Evolutionary conservation across 2,888 invertebrate species (phyloP), one percentile per base, ranked within the genome.

Genomic region (Ceraclea dissimilis): DNA sequence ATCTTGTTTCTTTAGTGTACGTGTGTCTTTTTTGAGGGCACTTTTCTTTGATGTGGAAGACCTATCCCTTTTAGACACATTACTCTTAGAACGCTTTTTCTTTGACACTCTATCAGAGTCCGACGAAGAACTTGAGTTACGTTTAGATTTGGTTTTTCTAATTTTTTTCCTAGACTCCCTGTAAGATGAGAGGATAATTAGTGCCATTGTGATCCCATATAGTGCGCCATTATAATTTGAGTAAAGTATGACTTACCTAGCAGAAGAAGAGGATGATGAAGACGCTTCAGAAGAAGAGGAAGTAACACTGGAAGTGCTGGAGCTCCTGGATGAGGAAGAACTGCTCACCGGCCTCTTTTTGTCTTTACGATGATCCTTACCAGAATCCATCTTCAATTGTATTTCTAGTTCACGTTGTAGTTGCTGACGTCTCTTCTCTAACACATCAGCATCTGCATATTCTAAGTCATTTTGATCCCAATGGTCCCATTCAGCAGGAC

Each of bases 401-500:
- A 88, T 72, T 69, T 87, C 88, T 70, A 89, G 75, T 76, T 89
- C 88, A 66, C 87, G 79, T 69, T 88, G 86, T 66, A 89, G 75
- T 67, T 88, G 82, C 67, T 83, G 84, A 62, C 88, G 76, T 64
- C 88, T 79, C 70, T 86, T 84, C 71, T 89, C 88, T 67, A 89
- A 76, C 63, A 84, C 86, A 69, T 88, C 87, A 60, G 88, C 86
- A 73, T 89, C 88, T 62, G 87, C 88, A 75, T 86, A 87, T 70
- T 88, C 88, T 72, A 89, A 71, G 74, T 86, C 85, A 67, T 83
- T 85, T 70, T 86, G 86, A 70, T 87, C 85, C 87, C 87, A 88
- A 69, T 83, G 83, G 68, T 85, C 85, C 73, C 86, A 83, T 69
- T 85, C 84, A 57, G 75, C 69, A 54, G 84, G 82, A 66, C 82